Base-by-base conservation (phyloP, 2,113 vertebrate species). In the Barnardius zonarius region DNA sequence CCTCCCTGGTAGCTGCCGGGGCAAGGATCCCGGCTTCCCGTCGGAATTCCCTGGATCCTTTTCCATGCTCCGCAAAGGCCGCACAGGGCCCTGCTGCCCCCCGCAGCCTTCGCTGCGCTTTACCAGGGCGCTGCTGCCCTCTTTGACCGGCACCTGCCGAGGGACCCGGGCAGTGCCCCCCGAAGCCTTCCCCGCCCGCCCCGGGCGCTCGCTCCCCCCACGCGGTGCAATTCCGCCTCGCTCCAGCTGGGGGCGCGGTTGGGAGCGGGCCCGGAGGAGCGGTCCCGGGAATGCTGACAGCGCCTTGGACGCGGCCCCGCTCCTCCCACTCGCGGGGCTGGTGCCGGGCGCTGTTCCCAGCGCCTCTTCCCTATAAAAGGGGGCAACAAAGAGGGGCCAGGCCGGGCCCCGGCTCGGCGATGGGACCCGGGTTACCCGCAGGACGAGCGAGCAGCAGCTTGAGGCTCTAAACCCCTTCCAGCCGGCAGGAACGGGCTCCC, bases 361-460 rank as follows among this genome's bases (percentile, higher is more conserved):
- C 82, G 39, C 27, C 92, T 94, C 92, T 78, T 95, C 94, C 93
- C 90, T 90, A 92, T 93, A 67, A 93, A 90, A 61, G 4, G 43
- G 68, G 83, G 61, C 95, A 95, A 95, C 33, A 96, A 96, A 92
- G 20, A 86, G 3, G 3, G 73, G 55, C 39, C 67, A 75, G 86
- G 67, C 44, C 61, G 17, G 86, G 95, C 86, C 24, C 11, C 8
- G 14, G 96, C 92, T 94, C 93, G 88, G 89, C 41, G 93, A 57
- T 79, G 92, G 74, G 81, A 61, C 30, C 2, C 9, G 69, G 87
- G 69, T 44, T 82, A 67, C 90, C 91, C 41, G 76, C 17, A 30
- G 88, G 91, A 78, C 54, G 43, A 67, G 73, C 80, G 28, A 27
- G 19, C 14, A 8, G 83, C n/a, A 3, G 4, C 17, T 25, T 37